Evolutionary conservation across 1,140 invertebrate genomes (phyloP), one percentile per base, ranked within the genome.

Genomic region (Drosophila nebulosa): DNA sequence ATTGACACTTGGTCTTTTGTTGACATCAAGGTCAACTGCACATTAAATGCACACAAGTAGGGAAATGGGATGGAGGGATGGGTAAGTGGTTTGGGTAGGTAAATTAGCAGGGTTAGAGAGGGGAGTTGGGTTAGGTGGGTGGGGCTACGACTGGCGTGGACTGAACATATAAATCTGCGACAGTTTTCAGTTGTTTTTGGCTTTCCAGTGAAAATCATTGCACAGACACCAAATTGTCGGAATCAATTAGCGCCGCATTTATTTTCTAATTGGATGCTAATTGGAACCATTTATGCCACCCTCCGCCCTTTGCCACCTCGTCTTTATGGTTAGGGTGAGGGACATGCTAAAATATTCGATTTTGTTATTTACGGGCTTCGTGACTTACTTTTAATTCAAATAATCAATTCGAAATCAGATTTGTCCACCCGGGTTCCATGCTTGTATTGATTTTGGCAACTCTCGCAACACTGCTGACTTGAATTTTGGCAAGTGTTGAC

Each of bases 371-470:
- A 77, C 66, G 52, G 2, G 51, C 61, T 86, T 74, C 83, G 83
- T 88, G 83, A 88, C 83, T 88, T 88, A 88, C 78, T 88, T 88
- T 83, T 79, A 88, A 88, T 88, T 89, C 65, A 74, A 60, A 79
- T 64, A 88, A 88, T 88, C 84, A 53, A 75, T 67, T 67, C 60
- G 78, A 75, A 88, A 88, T 83, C 78, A 83, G 78, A 71, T 81
- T 78, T 79, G 74, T 57, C 69, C 74, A 64, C 56, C 59, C 16
- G 7, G 21, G 18, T 26, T 27, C 42, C 6, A 22, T 10, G 64
- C 58, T 56, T 58, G 73, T 65, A 39, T 78, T 70, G 65, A 61
- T 55, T 78, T 76, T 56, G 42, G 64, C 42, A 73, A 52, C 35
- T 51, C 39, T 51, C 42, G 21, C 42, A 32, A 63, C 65, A 50